Evolutionary conservation across 2,797 vertebrate species (phyloP).

Genomic region (Argya squamiceps): DNA sequence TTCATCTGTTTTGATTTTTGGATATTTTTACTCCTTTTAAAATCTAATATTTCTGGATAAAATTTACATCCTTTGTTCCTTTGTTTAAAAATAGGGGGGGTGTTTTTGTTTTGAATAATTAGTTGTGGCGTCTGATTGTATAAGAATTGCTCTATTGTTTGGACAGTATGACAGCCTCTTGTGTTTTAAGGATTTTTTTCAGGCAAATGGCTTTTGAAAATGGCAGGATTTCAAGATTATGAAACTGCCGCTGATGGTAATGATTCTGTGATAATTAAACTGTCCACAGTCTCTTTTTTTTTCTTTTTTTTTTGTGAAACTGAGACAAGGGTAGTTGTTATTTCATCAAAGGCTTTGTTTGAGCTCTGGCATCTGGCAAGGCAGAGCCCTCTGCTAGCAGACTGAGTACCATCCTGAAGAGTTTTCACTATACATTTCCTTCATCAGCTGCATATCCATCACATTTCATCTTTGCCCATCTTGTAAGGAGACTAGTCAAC

Average conservation of each 20-base stretch:
- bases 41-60: conserved; percentile 62
- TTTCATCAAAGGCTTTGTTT: conserved; percentile 70
- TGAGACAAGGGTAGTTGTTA: conserved; percentile 47
- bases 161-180: conserved; percentile 46
- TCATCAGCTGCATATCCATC: conserved; percentile 56
- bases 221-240: conserved; percentile 47
- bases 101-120: conserved; percentile 59
- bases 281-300: conserved; percentile 47
- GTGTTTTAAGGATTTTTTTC: conserved; percentile 40
- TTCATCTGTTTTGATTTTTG: conserved; percentile 59
- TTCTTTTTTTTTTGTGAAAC: conserved; percentile 1
- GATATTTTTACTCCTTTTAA: conserved; percentile 57
- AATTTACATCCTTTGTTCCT: conserved; percentile 57
- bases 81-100: conserved; percentile 21
- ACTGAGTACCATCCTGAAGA: conserved; percentile 28
- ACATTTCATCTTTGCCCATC: conserved; percentile 55
- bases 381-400: conserved; percentile 44
- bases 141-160: conserved; percentile 67
- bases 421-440: conserved; percentile 60
- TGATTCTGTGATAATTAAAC: conserved; percentile 59
- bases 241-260: conserved; percentile 45
- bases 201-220: conserved; percentile 45
- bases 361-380: conserved; percentile 65
- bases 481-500: conserved; percentile 38
- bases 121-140: conserved; percentile 59